Evolutionary conservation across 1,140 invertebrate genomes (phyloP).

Genomic region (Doryteuthis pealeii): DNA sequence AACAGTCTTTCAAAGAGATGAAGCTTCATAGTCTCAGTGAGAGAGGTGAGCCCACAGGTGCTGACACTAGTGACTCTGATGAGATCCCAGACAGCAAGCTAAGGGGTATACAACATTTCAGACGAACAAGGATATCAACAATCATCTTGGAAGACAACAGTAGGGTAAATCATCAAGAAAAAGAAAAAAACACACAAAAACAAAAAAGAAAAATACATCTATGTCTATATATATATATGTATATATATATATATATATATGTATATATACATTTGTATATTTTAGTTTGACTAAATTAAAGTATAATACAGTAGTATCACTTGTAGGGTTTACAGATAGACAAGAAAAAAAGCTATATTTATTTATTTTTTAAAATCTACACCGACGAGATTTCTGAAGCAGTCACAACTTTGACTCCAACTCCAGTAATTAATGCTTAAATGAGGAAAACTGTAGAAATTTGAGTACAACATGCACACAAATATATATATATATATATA

Average conservation of each 20-base stretch:
- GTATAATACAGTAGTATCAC: not conserved
- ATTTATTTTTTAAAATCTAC: too few relatives aligned
- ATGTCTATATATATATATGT: too few relatives aligned
- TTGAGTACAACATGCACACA: too few relatives aligned
- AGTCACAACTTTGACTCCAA: too few relatives aligned
- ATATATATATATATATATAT: too few relatives aligned
- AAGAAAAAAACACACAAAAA: not conserved
- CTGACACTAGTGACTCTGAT: not conserved
- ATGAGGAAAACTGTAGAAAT: too few relatives aligned
- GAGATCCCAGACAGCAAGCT: slow-evolving; percentile 1
- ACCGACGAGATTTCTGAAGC: too few relatives aligned
- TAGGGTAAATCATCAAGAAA: slow-evolving; percentile 8
- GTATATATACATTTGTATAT: not conserved
- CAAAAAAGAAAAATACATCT: not conserved
- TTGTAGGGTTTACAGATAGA: too few relatives aligned
- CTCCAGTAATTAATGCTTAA: too few relatives aligned
- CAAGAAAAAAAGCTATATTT: too few relatives aligned
- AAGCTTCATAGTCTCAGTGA: slow-evolving; percentile 5
- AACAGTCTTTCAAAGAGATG: not conserved
- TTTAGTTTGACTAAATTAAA: not conserved
- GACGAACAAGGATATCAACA: not conserved
- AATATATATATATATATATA: too few relatives aligned
- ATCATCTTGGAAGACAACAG: slow-evolving; percentile 4
- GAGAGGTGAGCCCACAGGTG: slow-evolving; percentile 4
- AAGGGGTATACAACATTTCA: not conserved